Evolutionary conservation across 2,888 invertebrate genomes (phyloP), one percentile per base, ranked within the genome.

Genomic region (Desoria tigrina): DNA sequence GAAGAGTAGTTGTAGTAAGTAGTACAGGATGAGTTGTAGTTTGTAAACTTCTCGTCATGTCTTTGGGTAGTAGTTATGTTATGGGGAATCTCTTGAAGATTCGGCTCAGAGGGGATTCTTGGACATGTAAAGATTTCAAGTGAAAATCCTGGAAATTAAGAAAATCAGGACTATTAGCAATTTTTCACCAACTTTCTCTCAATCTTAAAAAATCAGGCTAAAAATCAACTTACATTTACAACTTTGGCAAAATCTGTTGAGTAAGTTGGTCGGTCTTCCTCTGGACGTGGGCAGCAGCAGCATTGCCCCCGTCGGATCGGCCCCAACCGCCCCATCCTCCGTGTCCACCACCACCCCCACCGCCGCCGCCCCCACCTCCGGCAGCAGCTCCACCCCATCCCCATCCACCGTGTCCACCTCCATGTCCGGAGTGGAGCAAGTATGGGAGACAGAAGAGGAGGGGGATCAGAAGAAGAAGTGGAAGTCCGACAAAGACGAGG

Each of bases 201-300:
- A 11, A n/a, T n/a, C n/a, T n/a, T n/a, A 32, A 32, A 11, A 32
- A 11, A 32, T 32, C 4, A 11, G 4, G 4, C 11, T 32, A 32
- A 32, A 32, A 32, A 32, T 32, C 11, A 32, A 58, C 61, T 70
- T 70, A 32, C 32, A 32, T 32, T 32, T 32, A 71, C 68, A 71
- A 65, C 66, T 71, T 71, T 62, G 71, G 68, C 66, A 71, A 66
- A 55, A 71, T 71, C 66, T 71, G 71, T 28, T 66, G 66, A 51
- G 71, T 65, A 14, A 71, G 64, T 54, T 71, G 68, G 54, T 71
- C 71, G 50, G 71, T 71, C 37, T 62, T 71, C 62, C 71, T 68
- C 51, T 71, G 71, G 66, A 71, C 63, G 11, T 32, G 32, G 11
- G 32, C 32, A 4, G 32, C 32, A 50, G 63, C 67, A 51, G 63